Percentiles rank a stretch among this genome's conserved stretches.
Evolutionary conservation across 2,888 invertebrate genomes (phyloP).

Genomic region (Scaptomyza cyrtandrae): DNA sequence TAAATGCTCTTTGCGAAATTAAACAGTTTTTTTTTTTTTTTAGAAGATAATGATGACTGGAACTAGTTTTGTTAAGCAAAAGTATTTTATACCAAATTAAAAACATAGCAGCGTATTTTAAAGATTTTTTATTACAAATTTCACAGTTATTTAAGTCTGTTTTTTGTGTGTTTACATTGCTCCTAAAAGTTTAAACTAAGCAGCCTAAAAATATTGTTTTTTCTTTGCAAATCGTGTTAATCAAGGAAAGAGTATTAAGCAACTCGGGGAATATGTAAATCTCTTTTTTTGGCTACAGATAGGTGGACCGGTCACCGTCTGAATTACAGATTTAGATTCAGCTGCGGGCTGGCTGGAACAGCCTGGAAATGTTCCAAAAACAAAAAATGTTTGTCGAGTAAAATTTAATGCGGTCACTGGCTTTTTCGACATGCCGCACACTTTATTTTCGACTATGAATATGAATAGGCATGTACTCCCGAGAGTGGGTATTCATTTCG

Average conservation of each 20-base stretch:
- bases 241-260: conserved; percentile 24
- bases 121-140: no score
- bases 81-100: no score
- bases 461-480: conserved; percentile 58
- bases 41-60: no score
- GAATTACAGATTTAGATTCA: conserved; percentile 30
- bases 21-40: no score
- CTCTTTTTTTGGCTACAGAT: conserved; percentile 24
- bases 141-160: no score
- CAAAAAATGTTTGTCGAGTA: conserved; percentile 33
- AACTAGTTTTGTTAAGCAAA: no score
- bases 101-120: no score
- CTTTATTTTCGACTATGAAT: conserved; percentile 70
- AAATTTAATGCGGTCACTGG: conserved; percentile 81
- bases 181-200: no score
- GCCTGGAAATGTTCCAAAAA: conserved; percentile 72
- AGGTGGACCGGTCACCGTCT: conserved; percentile 26
- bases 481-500: conserved; percentile 53
- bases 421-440: conserved; percentile 75
- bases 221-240: no score
- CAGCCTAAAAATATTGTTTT: no score
- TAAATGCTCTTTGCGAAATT: conserved; percentile 17
- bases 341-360: conserved; percentile 39
- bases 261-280: conserved; percentile 42
- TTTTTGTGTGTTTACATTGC: no score